Percentiles rank a stretch among this genome's conserved stretches.
These are phyloP conservation scores for Aphidius colemani DNA, from an alignment of 2,888 invertebrate species.

Conservation along the genomic window DNA sequence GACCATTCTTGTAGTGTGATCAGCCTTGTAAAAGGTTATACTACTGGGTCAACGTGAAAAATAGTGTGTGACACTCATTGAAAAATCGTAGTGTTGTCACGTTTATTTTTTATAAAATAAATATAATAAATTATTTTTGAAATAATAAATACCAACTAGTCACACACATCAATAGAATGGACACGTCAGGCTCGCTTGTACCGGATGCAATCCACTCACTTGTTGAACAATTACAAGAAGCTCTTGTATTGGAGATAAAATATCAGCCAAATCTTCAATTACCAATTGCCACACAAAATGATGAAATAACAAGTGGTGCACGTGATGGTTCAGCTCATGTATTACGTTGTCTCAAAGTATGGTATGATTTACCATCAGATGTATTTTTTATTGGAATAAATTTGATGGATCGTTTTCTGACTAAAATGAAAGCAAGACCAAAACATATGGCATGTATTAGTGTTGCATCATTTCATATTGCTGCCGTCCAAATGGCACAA, in stretches of 20 bases:
- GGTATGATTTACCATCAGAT: conserved; percentile 82
- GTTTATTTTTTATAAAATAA: conserved; percentile 24
- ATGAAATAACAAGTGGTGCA: conserved; percentile 76
- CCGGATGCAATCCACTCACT: conserved; percentile 59
- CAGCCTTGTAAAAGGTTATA: conserved; percentile 41
- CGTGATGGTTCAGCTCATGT: conserved; percentile 83
- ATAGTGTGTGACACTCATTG: conserved; percentile 16
- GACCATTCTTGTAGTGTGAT: conserved; percentile 59
- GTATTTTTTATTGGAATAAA: conserved; percentile 79
- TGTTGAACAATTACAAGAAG: conserved; percentile 66
- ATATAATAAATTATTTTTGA: neutral
- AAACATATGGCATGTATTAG: conserved; percentile 89
- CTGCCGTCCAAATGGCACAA: conserved; percentile 70
- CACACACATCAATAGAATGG: conserved; percentile 55
- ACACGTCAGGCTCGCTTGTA: conserved; percentile 59
- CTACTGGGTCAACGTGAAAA: conserved; percentile 36
- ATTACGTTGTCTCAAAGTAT: conserved; percentile 80
- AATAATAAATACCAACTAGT: conserved; percentile 34
- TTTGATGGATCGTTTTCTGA: conserved; percentile 80
- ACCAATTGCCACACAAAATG: conserved; percentile 68
- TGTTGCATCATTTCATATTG: conserved; percentile 83
- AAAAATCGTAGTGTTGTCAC: conserved; percentile 36
- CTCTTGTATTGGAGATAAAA: conserved; percentile 71
- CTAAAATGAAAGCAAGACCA: conserved; percentile 79
- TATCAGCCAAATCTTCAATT: conserved; percentile 72